Conservation (phyloP, 2,888 invertebrate species). For the Pachymerium ferrugineum region DNA sequence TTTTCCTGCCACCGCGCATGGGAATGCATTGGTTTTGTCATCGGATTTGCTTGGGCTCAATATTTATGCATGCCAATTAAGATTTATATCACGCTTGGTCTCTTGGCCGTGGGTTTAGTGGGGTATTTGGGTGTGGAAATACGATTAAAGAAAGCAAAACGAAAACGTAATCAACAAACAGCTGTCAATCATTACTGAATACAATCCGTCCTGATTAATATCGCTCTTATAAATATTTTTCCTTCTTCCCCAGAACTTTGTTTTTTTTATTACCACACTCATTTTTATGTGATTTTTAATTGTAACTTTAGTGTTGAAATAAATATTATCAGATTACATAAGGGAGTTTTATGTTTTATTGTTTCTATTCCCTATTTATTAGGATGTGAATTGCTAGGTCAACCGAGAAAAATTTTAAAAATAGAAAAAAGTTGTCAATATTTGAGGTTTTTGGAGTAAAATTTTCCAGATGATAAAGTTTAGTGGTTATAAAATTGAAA, state of each 20-base stretch:
- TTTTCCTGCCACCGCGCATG: slow-evolving; percentile 85
- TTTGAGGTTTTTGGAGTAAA: too few species aligned
- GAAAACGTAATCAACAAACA: background rate
- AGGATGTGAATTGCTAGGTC: too few species aligned
- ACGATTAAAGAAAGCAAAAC: background rate
- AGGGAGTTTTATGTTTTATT: background rate
- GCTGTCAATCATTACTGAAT: background rate
- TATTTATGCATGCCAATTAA: slow-evolving; percentile 79
- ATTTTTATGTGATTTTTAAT: background rate
- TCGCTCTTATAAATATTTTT: background rate
- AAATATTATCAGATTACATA: background rate
- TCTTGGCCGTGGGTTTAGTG: slow-evolving; percentile 62
- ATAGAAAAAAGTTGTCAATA: too few species aligned
- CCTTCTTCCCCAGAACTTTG: background rate
- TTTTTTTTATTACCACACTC: background rate
- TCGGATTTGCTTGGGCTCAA: slow-evolving; percentile 82
- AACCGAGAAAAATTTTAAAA: too few species aligned
- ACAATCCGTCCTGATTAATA: background rate
- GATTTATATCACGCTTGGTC: slow-evolving; percentile 72
- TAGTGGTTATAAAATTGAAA: too few species aligned
- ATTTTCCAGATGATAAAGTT: too few species aligned
- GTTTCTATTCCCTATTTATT: background rate
- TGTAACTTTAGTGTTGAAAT: background rate
- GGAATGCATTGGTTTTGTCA: slow-evolving; percentile 84
- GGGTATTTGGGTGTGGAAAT: slow-evolving; percentile 28